A percentile compares a stretch with the other conserved stretches of the same genome.
phyloP scores from a whole-genome alignment of 53 echinoderm and acorn worm species.

The Zoroaster sp. region DNA sequence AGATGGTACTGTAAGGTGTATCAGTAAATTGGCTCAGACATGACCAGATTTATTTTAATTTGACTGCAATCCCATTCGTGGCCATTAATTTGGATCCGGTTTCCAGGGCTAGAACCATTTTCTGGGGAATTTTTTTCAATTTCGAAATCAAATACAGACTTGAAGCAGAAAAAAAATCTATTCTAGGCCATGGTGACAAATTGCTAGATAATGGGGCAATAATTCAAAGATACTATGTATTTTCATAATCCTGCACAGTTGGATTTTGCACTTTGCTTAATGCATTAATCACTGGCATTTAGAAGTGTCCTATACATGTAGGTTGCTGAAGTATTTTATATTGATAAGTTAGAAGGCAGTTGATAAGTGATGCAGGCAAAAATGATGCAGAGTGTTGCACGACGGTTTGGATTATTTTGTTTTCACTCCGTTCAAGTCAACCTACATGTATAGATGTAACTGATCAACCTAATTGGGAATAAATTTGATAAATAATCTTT shows the following conservation, averaged over 20 bases:
- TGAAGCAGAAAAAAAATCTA: neutral
- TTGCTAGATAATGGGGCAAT: neutral
- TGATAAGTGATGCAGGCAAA: no score
- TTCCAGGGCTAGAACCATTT: neutral
- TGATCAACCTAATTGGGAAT: no score
- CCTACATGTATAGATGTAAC: no score
- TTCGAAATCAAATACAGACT: neutral
- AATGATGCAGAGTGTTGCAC: no score
- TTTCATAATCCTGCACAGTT: neutral
- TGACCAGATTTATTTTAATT: neutral
- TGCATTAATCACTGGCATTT: conserved; percentile 9
- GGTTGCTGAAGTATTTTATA: neutral
- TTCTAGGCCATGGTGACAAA: neutral
- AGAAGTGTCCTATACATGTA: neutral
- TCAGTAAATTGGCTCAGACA: neutral
- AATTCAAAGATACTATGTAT: no score
- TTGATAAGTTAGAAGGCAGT: no score
- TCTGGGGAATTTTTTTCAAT: neutral
- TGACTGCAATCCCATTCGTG: neutral
- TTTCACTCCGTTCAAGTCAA: no score
- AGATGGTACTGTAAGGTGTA: no score
- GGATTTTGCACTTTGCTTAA: conserved; percentile 18
- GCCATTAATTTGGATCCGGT: neutral
- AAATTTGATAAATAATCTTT: no score
- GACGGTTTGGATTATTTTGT: no score